phyloP scores from a whole-genome alignment of 2,113 vertebrate species.

The Hirundichthys speculiger region DNA sequence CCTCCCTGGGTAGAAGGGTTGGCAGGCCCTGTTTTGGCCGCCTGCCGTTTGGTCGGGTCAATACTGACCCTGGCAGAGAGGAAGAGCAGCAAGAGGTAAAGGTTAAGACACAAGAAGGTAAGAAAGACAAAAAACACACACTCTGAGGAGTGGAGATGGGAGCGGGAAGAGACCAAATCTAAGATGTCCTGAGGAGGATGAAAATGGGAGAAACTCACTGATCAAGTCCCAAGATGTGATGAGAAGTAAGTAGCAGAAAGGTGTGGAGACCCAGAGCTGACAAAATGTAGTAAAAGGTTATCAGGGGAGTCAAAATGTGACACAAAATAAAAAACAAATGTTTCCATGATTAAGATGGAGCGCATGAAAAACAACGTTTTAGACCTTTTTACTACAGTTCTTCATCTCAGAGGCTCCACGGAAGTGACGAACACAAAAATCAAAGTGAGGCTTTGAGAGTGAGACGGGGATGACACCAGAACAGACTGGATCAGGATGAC shows the following conservation, averaged over 20 bases:
- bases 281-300: conserved; percentile 1
- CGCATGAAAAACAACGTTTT: background rate
- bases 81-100: conserved; percentile 72
- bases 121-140: conserved; percentile 66
- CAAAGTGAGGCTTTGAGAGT: conserved; percentile 1
- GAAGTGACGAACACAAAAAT: conserved; percentile 7
- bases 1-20: conserved; percentile 77
- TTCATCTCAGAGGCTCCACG: background rate
- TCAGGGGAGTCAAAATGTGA: background rate
- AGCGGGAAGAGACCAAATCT: conserved; percentile 27
- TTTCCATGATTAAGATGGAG: background rate
- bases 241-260: background rate
- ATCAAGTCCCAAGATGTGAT: conserved; percentile 27
- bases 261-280: conserved; percentile 7
- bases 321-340: background rate
- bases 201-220: conserved; percentile 20
- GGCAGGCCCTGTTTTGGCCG: conserved; percentile 81
- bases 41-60: conserved; percentile 85
- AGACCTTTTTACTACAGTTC: background rate
- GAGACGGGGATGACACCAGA: background rate
- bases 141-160: conserved; percentile 23
- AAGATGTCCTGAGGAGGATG: conserved; percentile 31
- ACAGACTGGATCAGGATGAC: background rate
- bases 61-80: conserved; percentile 83
- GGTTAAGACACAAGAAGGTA: conserved; percentile 69